phyloP scores from a whole-genome alignment of 2,888 invertebrate species.

The Malachius bipustulatus region DNA sequence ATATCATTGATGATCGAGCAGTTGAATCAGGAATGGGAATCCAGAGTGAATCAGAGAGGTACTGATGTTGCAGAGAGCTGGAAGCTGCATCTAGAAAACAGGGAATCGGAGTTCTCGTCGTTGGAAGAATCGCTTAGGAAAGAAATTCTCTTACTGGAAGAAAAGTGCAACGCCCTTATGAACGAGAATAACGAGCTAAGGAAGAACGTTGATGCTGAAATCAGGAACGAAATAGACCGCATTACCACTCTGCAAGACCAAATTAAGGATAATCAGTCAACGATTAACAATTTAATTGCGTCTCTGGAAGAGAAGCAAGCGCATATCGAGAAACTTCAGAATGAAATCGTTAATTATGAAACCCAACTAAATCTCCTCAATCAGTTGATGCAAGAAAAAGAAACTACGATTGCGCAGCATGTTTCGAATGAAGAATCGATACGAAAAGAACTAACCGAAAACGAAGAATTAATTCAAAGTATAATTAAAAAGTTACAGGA shows the following conservation, averaged over 20 bases:
- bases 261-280: slow-evolving; percentile 28
- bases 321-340: slow-evolving; percentile 21
- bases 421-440: slow-evolving; percentile 18
- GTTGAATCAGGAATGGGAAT: slow-evolving; percentile 31
- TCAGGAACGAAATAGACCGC: slow-evolving; percentile 32
- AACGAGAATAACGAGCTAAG: slow-evolving; percentile 35
- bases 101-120: slow-evolving; percentile 49
- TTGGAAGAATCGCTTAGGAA: slow-evolving; percentile 40
- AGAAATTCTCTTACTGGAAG: slow-evolving; percentile 42
- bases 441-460: slow-evolving; percentile 25
- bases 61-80: slow-evolving; percentile 57
- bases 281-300: slow-evolving; percentile 27
- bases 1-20: slow-evolving; percentile 10
- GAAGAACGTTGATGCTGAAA: slow-evolving; percentile 34
- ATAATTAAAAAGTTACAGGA: slow-evolving; percentile 23
- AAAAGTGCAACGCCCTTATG: slow-evolving; percentile 31
- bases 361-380: slow-evolving; percentile 7
- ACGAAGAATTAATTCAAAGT: slow-evolving; percentile 24
- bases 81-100: slow-evolving; percentile 54
- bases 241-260: slow-evolving; percentile 32
- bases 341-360: slow-evolving; percentile 17
- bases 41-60: slow-evolving; percentile 53
- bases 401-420: slow-evolving; percentile 17
- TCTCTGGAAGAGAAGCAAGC: slow-evolving; percentile 25
- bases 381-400: slow-evolving; percentile 19